Conservation (phyloP, 2,888 invertebrate genomes). For the Troides oblongomaculatus region DNA sequence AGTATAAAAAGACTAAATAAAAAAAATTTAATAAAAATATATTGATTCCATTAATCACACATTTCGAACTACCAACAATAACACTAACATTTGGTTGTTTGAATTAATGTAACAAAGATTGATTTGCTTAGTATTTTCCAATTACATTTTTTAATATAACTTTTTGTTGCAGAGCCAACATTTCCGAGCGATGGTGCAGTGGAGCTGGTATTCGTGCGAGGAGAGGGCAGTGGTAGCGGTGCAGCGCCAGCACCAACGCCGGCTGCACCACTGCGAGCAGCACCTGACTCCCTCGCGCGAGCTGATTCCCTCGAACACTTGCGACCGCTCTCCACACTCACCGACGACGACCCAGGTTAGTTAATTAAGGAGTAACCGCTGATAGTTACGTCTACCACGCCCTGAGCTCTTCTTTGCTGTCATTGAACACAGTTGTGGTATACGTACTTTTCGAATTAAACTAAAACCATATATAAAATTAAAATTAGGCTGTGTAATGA, state of each 20-base stretch:
- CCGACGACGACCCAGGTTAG: constrained; percentile 71
- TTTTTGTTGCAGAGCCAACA: constrained; percentile 79
- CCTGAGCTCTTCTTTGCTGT: neutral
- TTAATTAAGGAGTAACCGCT: neutral
- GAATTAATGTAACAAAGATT: no score
- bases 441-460: neutral
- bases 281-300: constrained; percentile 86
- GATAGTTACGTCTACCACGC: neutral
- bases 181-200: constrained; percentile 93
- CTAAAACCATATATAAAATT: no score
- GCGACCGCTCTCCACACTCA: constrained; percentile 67
- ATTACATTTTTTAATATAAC: no score
- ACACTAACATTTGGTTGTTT: no score
- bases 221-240: constrained; percentile 66
- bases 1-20: no score
- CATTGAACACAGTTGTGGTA: neutral
- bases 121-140: no score
- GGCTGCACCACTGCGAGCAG: constrained; percentile 83
- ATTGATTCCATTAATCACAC: no score
- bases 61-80: no score
- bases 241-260: constrained; percentile 86
- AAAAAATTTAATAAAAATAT: no score
- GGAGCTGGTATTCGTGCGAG: constrained; percentile 88
- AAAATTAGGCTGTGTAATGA: no score
- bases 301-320: constrained; percentile 88